Evolutionary conservation across 2,888 invertebrate genomes (phyloP).

Genomic region (Euzophera pinguis): DNA sequence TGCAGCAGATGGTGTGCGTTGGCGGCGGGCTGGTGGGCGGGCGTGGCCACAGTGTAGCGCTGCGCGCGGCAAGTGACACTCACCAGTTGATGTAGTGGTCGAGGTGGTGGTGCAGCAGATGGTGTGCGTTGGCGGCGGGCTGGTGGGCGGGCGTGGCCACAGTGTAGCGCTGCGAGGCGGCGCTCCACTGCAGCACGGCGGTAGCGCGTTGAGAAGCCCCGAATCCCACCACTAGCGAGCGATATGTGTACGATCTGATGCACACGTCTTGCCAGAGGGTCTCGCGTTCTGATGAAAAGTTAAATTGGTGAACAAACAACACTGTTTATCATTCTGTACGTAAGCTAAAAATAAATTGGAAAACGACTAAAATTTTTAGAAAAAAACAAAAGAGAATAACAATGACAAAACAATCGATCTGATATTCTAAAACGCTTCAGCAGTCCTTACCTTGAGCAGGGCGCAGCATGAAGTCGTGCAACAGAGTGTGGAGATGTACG

Average conservation of each 20-base stretch:
- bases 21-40: slow-evolving; percentile 54
- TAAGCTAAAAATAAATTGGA: too few species aligned
- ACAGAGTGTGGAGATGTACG: slow-evolving; percentile 91
- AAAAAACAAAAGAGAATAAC: too few species aligned
- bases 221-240: slow-evolving; percentile 92
- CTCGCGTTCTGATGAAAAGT: slow-evolving; percentile 77
- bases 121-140: slow-evolving; percentile 93
- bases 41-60: neutral
- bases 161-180: slow-evolving; percentile 87
- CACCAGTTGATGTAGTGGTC: slow-evolving; percentile 92
- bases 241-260: slow-evolving; percentile 95
- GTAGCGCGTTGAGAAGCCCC: slow-evolving; percentile 92
- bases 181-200: slow-evolving; percentile 90
- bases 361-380: too few species aligned
- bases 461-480: slow-evolving; percentile 90
- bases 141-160: slow-evolving; percentile 89
- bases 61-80: slow-evolving; percentile 13
- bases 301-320: neutral
- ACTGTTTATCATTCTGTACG: too few species aligned
- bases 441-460: slow-evolving; percentile 87
- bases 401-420: too few species aligned
- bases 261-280: slow-evolving; percentile 78
- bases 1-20: slow-evolving; percentile 95
- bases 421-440: neutral
- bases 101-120: slow-evolving; percentile 91